A percentile compares a stretch with the other conserved stretches of the same genome.
Evolutionary conservation across 2,888 invertebrate genomes (phyloP).

Genomic region (Oasisia sp.): DNA sequence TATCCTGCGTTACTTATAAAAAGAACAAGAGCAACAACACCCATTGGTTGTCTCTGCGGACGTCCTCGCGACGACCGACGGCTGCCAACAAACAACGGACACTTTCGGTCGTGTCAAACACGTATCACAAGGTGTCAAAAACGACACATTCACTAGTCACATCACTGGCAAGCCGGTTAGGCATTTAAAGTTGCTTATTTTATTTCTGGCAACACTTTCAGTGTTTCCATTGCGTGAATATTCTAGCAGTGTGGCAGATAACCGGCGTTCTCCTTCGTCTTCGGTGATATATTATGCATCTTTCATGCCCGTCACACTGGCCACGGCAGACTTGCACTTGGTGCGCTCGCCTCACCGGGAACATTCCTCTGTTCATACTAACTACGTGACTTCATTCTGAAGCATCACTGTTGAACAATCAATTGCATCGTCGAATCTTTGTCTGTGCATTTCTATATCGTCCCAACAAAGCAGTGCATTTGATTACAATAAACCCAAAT

Average conservation of each 20-base stretch:
- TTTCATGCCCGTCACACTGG: background rate
- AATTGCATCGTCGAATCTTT: background rate
- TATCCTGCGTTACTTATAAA: constrained; percentile 6
- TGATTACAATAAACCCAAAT: background rate
- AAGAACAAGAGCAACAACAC: background rate
- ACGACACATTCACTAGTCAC: constrained; percentile 1
- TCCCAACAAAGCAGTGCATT: background rate
- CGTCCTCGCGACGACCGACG: background rate
- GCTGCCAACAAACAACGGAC: background rate
- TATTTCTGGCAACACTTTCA: background rate
- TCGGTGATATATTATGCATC: background rate
- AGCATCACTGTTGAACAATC: background rate
- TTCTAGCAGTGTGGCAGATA: background rate
- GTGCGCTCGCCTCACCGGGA: background rate
- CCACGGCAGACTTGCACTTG: background rate
- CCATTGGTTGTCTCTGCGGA: background rate
- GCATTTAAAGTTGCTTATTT: background rate
- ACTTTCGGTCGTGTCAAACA: constrained; percentile 13
- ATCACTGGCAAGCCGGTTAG: background rate
- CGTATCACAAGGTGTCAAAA: background rate
- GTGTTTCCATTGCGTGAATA: background rate
- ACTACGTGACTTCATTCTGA: background rate
- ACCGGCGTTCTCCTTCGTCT: background rate
- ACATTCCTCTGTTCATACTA: background rate
- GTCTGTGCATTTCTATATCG: background rate